Conservation (phyloP, 2,113 vertebrate genomes). For the Toxotes chatareus region DNA sequence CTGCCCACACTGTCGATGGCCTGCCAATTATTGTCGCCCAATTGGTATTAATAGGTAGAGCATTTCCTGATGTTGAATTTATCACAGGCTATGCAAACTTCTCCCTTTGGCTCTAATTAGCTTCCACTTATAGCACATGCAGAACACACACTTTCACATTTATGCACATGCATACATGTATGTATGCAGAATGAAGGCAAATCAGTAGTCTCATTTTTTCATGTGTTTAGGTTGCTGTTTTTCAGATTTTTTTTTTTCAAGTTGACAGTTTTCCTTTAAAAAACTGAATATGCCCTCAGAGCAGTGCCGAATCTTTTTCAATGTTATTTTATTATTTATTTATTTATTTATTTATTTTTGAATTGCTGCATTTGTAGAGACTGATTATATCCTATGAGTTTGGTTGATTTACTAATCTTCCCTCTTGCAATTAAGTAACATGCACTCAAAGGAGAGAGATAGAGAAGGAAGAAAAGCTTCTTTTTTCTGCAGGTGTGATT, state of each 20-base stretch:
- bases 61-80: slow-evolving; percentile 82
- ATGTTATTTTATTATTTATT: background rate
- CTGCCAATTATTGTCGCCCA: slow-evolving; percentile 83
- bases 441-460: slow-evolving; percentile 21
- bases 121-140: slow-evolving; percentile 45
- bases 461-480: background rate
- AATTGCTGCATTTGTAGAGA: slow-evolving; percentile 2
- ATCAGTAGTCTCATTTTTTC: background rate
- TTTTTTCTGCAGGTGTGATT: slow-evolving; percentile 48
- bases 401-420: slow-evolving; percentile 33
- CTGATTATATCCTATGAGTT: slow-evolving; percentile 34
- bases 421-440: slow-evolving; percentile 25
- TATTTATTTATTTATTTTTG: background rate
- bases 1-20: slow-evolving; percentile 80
- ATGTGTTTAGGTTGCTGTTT: background rate
- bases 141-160: slow-evolving; percentile 28
- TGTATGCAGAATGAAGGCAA: slow-evolving; percentile 21
- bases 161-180: slow-evolving; percentile 36
- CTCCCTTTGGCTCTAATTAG: slow-evolving; percentile 75
- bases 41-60: slow-evolving; percentile 83
- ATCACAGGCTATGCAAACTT: slow-evolving; percentile 73
- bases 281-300: background rate
- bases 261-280: background rate
- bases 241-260: background rate
- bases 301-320: background rate